Percentiles rank a stretch among this genome's conserved stretches.
Evolutionary conservation across 2,888 invertebrate genomes (phyloP).

Genomic region (Drosophila meridionalis): DNA sequence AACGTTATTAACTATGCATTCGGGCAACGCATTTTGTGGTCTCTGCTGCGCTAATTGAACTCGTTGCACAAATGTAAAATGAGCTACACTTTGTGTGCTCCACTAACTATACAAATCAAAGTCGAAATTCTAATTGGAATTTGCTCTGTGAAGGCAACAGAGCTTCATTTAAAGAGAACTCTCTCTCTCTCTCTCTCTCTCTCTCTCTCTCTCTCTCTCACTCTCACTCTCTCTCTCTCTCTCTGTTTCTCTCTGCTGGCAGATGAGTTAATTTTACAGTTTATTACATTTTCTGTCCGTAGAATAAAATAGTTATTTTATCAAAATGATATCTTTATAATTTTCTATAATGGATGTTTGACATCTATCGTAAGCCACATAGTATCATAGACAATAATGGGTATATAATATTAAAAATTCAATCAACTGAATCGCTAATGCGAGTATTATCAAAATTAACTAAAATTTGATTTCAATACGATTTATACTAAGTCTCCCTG

Average conservation of each 20-base stretch:
- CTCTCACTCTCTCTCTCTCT: too few relatives aligned
- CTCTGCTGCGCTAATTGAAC: slow-evolving; percentile 1
- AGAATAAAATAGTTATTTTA: too few relatives aligned
- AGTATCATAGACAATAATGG: background rate
- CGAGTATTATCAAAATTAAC: background rate
- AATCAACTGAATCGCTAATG: background rate
- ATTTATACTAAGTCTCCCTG: too few relatives aligned
- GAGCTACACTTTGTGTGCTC: background rate
- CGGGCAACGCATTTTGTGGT: background rate
- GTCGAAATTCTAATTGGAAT: background rate
- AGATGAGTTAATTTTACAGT: background rate
- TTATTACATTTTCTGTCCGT: too few relatives aligned
- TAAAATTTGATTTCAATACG: background rate
- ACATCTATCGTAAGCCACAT: background rate
- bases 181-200: too few relatives aligned
- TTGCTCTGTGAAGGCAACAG: background rate
- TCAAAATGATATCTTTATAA: too few relatives aligned
- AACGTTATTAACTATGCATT: background rate
- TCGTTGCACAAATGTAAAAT: background rate
- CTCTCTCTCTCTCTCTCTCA: too few relatives aligned
- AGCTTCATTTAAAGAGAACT: background rate
- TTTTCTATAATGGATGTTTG: background rate
- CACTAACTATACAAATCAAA: background rate
- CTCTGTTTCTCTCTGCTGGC: background rate
- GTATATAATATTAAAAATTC: too few relatives aligned